These are phyloP conservation scores for Epizoanthus scotinus DNA, from an alignment of 92 coral and sea anemone genomes.

Conservation along the genomic window DNA sequence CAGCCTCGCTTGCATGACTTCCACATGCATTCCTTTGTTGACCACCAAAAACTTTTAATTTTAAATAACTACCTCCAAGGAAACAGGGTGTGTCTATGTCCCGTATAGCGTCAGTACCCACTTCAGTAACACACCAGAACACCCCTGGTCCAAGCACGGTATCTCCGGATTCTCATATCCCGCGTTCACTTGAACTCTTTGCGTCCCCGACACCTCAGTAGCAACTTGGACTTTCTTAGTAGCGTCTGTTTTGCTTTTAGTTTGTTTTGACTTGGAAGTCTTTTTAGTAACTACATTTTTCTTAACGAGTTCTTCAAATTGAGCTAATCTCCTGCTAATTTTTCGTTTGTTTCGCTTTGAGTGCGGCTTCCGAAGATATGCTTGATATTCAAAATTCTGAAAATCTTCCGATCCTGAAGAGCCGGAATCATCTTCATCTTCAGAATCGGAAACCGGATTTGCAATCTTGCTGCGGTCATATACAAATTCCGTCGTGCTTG, in stretches of 20 bases:
- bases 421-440: conserved; percentile 22
- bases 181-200: conserved; percentile 96
- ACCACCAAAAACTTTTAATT: conserved; percentile 14
- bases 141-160: conserved; percentile 79
- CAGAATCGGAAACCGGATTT: conserved; percentile 52
- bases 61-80: background rate
- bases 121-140: conserved; percentile 87
- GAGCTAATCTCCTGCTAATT: conserved; percentile 21
- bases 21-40: background rate
- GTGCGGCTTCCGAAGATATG: conserved; percentile 31
- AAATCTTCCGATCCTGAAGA: conserved; percentile 30
- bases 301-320: conserved; percentile 38
- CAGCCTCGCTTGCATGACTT: background rate
- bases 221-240: conserved; percentile 95
- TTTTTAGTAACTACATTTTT: conserved; percentile 50
- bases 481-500: conserved; percentile 81
- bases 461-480: conserved; percentile 77
- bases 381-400: conserved; percentile 36
- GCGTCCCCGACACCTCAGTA: conserved; percentile 87
- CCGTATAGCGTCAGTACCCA: conserved; percentile 91
- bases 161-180: conserved; percentile 98
- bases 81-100: conserved; percentile 40
- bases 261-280: conserved; percentile 39
- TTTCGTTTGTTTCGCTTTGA: conserved; percentile 9
- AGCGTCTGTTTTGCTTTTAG: conserved; percentile 54